Conservation (phyloP, 2,888 invertebrate genomes). For the Lasioglossum marginatum region DNA sequence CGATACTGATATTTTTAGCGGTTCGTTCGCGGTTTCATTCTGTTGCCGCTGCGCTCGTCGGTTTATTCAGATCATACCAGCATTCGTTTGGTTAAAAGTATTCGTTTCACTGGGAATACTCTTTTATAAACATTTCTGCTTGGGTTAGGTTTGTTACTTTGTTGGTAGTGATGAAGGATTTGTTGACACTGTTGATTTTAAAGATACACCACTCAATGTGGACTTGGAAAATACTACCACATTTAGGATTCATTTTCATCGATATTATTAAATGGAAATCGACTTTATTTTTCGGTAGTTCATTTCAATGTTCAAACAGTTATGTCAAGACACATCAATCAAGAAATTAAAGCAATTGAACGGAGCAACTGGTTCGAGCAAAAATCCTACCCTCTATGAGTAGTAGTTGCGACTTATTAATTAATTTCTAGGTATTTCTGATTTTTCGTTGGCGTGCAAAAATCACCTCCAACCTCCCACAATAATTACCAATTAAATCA, state of each 20-base stretch:
- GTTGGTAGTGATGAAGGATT: neutral
- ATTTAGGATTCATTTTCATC: neutral
- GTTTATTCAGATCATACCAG: neutral
- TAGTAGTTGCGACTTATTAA: neutral
- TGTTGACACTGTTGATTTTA: neutral
- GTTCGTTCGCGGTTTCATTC: neutral
- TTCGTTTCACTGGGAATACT: neutral
- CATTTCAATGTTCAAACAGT: neutral
- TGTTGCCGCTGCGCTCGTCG: neutral
- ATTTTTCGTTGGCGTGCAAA: neutral
- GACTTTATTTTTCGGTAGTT: neutral
- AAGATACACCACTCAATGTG: neutral
- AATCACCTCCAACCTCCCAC: neutral
- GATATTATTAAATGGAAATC: neutral
- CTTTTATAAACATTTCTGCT: neutral
- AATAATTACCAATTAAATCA: neutral
- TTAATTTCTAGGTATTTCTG: neutral
- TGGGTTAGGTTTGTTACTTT: neutral
- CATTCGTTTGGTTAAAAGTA: neutral
- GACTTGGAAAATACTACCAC: neutral
- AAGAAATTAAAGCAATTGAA: neutral
- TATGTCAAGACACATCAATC: neutral
- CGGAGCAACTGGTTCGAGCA: neutral
- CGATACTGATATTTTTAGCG: neutral
- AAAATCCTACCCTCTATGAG: fast-evolving